A percentile compares a stretch with the other conserved stretches of the same genome.
These are phyloP conservation scores for Madoqua kirkii DNA, from an alignment of 2,113 vertebrate species.

Conservation along the genomic window DNA sequence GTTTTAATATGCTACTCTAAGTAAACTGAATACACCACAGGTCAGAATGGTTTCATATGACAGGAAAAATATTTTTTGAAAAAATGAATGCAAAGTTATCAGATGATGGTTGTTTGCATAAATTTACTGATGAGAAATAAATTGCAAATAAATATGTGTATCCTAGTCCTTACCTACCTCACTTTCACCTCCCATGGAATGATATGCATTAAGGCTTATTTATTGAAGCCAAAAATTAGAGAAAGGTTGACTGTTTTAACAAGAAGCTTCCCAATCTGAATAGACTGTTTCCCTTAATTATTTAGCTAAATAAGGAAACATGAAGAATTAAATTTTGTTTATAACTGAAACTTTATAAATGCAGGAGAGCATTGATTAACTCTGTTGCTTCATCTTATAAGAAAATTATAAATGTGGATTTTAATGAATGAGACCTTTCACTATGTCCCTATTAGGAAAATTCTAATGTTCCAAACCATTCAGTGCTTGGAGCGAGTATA, in stretches of 20 bases:
- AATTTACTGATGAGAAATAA: neutral
- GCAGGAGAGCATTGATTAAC: neutral
- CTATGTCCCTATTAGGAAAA: neutral
- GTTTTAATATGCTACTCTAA: neutral
- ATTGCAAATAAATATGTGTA: neutral
- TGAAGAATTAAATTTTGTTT: neutral
- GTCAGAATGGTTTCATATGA: neutral
- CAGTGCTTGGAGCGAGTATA: neutral
- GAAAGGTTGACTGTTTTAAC: neutral
- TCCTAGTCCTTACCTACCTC: neutral
- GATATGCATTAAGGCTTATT: neutral
- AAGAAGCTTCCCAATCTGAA: neutral
- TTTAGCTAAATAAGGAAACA: neutral
- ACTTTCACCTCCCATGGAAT: neutral
- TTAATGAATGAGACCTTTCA: slow-evolving; percentile 39
- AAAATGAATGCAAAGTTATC: neutral
- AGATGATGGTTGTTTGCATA: neutral
- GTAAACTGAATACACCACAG: neutral
- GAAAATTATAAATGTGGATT: neutral
- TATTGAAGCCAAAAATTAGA: neutral
- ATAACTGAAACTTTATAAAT: neutral
- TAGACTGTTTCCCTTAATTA: neutral
- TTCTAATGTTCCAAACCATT: neutral
- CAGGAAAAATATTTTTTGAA: neutral
- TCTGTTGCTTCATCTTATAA: neutral